phyloP scores from a whole-genome alignment of 2,888 invertebrate genomes.

The Drosophila affinis region DNA sequence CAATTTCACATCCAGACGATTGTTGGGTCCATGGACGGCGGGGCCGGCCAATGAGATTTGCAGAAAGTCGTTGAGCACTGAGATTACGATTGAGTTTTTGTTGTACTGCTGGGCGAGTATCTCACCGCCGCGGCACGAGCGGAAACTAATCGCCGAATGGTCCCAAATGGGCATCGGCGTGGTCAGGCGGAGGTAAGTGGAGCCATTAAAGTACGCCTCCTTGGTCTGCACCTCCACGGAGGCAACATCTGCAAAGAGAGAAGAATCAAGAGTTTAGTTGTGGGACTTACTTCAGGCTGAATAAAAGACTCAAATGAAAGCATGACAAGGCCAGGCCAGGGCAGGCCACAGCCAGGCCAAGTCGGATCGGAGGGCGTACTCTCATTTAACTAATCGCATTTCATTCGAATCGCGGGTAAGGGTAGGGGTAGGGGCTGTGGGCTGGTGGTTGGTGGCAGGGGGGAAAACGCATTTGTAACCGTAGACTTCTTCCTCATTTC shows the following conservation, averaged over 20 bases:
- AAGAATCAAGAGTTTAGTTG: conserved; percentile 13
- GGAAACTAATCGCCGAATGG: conserved; percentile 92
- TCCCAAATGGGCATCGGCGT: conserved; percentile 90
- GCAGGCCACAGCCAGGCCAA: conserved; percentile 50
- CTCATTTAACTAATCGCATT: conserved; percentile 66
- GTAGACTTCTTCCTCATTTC: conserved; percentile 64
- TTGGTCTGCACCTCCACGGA: conserved; percentile 84
- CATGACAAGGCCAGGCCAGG: conserved; percentile 51
- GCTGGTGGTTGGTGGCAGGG: background rate
- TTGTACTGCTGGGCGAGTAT: conserved; percentile 89
- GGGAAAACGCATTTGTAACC: conserved; percentile 47
- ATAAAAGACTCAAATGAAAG: conserved; percentile 17
- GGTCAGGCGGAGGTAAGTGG: conserved; percentile 89
- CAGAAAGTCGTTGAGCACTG: conserved; percentile 86
- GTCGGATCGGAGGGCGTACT: conserved; percentile 51
- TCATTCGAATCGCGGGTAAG: conserved; percentile 42
- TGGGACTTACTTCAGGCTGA: conserved; percentile 5
- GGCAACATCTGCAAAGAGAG: conserved; percentile 69
- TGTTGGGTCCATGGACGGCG: conserved; percentile 85
- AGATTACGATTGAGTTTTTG: conserved; percentile 87
- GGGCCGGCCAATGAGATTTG: conserved; percentile 85
- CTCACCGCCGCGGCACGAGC: conserved; percentile 91
- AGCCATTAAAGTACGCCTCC: conserved; percentile 93
- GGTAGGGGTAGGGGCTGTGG: too few species aligned
- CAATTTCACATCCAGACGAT: conserved; percentile 87